Evolutionary conservation across 2,113 vertebrate genomes (phyloP).

Genomic region (Oncorhynchus tshawytscha): DNA sequence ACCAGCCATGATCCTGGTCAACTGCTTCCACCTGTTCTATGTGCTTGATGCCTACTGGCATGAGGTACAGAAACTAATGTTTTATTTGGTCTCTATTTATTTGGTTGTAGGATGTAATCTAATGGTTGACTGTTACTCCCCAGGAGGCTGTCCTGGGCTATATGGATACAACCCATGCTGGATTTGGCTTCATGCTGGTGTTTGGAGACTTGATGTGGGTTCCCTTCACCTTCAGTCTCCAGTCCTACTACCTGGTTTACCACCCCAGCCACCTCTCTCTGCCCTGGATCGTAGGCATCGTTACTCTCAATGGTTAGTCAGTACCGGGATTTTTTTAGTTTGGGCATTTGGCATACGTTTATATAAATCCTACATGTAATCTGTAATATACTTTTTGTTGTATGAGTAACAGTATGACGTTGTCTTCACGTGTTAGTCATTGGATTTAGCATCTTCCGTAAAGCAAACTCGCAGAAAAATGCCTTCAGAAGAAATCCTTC

Average conservation of each 20-base stretch:
- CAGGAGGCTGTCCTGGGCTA: constrained; percentile 90
- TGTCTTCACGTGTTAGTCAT: constrained; percentile 49
- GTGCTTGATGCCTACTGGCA: constrained; percentile 91
- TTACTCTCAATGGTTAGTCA: constrained; percentile 84
- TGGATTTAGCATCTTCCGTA: constrained; percentile 90
- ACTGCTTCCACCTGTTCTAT: constrained; percentile 90
- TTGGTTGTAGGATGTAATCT: not conserved
- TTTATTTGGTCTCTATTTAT: not conserved
- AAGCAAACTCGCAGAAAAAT: constrained; percentile 93
- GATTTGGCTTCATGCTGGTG: constrained; percentile 94
- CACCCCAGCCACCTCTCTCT: constrained; percentile 79
- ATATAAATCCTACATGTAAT: not conserved
- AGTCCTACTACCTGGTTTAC: constrained; percentile 86
- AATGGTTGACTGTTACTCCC: constrained; percentile 3
- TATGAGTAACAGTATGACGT: not conserved
- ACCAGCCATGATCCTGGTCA: constrained; percentile 87
- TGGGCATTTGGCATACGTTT: not conserved
- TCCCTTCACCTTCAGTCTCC: constrained; percentile 88
- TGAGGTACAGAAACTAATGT: constrained; percentile 75
- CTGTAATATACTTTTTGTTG: not conserved
- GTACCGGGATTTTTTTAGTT: not conserved
- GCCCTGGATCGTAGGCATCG: constrained; percentile 67
- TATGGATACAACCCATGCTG: constrained; percentile 90
- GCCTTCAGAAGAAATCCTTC: constrained; percentile 87
- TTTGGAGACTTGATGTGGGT: constrained; percentile 95